Evolutionary conservation across 2,888 invertebrate genomes (phyloP).

Genomic region (Drosophila mimica): DNA sequence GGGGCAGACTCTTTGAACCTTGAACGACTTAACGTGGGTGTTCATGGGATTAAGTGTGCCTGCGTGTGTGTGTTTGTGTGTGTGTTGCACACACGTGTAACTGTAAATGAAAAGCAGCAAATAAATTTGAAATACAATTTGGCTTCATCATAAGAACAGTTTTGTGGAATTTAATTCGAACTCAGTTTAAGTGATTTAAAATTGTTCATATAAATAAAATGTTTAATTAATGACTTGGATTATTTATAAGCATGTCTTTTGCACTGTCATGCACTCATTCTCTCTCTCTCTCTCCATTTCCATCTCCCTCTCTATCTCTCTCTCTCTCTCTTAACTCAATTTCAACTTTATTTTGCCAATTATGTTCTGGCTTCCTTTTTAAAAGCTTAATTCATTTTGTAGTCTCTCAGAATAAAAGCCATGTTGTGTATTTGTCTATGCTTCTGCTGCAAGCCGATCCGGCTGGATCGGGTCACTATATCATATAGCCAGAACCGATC

Average conservation of each 20-base stretch:
- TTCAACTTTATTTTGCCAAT: neutral
- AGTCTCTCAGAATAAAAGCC: neutral
- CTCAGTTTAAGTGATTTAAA: neutral
- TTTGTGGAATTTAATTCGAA: neutral
- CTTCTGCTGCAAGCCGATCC: neutral
- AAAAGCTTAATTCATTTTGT: neutral
- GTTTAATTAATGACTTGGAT: neutral
- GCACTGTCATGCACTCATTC: neutral
- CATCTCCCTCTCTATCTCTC: neutral
- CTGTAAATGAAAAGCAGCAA: neutral
- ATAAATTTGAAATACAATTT: neutral
- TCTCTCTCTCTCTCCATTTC: neutral
- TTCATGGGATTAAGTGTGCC: neutral
- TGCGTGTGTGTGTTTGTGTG: neutral
- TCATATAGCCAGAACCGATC: neutral
- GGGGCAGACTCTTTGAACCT: neutral
- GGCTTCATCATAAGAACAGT: neutral
- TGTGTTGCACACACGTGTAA: neutral
- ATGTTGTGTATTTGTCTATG: too few species aligned
- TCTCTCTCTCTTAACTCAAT: neutral
- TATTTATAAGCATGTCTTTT: neutral
- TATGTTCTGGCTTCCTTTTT: neutral
- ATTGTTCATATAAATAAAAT: neutral
- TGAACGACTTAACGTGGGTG: neutral
- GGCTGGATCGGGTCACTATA: neutral